These are phyloP conservation scores for Mesoligia furuncula DNA, from an alignment of 2,888 invertebrate species.

Conservation along the genomic window DNA sequence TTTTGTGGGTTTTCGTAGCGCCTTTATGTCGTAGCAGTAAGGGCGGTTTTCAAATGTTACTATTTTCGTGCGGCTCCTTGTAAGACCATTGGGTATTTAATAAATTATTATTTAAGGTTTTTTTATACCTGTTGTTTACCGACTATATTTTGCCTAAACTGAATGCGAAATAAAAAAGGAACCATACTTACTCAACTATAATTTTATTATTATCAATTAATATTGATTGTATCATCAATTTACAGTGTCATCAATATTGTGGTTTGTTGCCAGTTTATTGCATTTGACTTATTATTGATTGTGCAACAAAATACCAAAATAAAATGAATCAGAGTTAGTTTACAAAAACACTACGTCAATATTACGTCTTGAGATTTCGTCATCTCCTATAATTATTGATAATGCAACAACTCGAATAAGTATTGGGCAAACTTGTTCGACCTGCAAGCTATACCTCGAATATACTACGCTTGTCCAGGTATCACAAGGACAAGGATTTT, in stretches of 20 bases:
- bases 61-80: neutral
- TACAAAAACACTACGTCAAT: neutral
- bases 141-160: neutral
- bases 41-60: too few relatives aligned
- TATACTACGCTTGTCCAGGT: neutral
- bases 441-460: neutral
- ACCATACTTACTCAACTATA: too few relatives aligned
- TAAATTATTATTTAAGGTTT: too few relatives aligned
- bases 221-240: neutral
- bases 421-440: neutral
- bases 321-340: slow-evolving; percentile 1
- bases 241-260: neutral
- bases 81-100: neutral
- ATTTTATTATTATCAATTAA: neutral
- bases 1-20: too few relatives aligned
- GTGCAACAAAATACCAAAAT: neutral
- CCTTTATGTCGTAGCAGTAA: neutral
- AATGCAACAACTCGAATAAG: too few relatives aligned
- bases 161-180: too few relatives aligned
- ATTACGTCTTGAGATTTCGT: neutral
- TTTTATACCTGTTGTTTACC: neutral
- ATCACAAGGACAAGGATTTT: neutral
- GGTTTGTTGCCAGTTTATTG: neutral
- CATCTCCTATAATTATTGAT: neutral
- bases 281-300: neutral